A percentile compares a stretch with the other conserved stretches of the same genome.
phyloP scores from a whole-genome alignment of 2,888 invertebrate species.

The Scaptomyza parva region DNA sequence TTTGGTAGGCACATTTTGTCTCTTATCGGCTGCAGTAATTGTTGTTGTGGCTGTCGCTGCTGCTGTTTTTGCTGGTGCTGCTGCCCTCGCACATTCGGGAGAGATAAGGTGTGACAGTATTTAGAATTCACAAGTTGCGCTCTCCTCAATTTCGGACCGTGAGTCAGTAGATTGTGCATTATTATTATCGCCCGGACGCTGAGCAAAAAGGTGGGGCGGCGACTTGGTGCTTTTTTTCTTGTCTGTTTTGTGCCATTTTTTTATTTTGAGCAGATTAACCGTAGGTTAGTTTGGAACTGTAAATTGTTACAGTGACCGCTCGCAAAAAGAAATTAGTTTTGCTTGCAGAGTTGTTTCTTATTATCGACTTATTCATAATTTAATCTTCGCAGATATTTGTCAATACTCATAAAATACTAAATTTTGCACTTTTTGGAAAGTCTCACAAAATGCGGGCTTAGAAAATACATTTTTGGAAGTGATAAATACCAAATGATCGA shows the following conservation, averaged over 20 bases:
- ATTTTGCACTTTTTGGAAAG: no score
- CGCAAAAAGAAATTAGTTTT: neutral
- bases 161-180: slow-evolving; percentile 11
- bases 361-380: neutral
- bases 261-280: neutral
- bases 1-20: slow-evolving; percentile 21
- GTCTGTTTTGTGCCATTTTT: neutral
- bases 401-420: neutral
- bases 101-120: slow-evolving; percentile 46
- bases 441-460: neutral
- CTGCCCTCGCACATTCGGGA: neutral
- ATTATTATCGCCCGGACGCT: slow-evolving; percentile 5
- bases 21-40: slow-evolving; percentile 30
- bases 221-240: neutral
- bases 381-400: neutral
- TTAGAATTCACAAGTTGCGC: slow-evolving; percentile 1
- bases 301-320: neutral
- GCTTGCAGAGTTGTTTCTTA: neutral
- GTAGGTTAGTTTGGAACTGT: neutral
- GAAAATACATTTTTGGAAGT: neutral
- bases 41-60: neutral
- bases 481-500: neutral
- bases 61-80: neutral
- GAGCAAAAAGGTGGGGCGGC: neutral
- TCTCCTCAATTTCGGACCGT: neutral